Evolutionary conservation across 1,140 invertebrate genomes (phyloP).

Genomic region (Mizuhopecten yessoensis): DNA sequence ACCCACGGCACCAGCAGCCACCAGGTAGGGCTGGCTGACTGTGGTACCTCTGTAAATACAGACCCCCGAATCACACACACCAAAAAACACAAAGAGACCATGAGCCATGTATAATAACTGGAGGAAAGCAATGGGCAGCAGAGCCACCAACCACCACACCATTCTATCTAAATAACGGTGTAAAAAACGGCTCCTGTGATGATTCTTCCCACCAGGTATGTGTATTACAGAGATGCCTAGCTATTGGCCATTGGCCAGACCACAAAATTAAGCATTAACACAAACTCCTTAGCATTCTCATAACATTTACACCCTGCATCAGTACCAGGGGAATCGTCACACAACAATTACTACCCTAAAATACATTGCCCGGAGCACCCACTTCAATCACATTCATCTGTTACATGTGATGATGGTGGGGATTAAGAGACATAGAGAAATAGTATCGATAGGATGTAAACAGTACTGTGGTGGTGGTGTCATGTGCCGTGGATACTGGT

Average conservation of each 20-base stretch:
- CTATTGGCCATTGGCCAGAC: background rate
- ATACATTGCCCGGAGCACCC: background rate
- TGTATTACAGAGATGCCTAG: background rate
- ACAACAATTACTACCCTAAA: background rate
- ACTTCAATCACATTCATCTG: background rate
- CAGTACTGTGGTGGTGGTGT: background rate
- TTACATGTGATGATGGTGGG: background rate
- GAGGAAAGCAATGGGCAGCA: background rate
- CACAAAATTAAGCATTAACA: slow-evolving; percentile 31
- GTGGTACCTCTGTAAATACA: background rate
- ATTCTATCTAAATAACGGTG: slow-evolving; percentile 17
- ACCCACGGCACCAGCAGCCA: background rate
- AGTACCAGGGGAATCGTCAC: background rate
- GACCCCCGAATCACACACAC: slow-evolving; percentile 31
- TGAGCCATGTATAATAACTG: slow-evolving; percentile 3
- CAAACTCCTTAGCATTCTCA: slow-evolving; percentile 33
- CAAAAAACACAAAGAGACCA: background rate
- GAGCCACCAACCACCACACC: background rate
- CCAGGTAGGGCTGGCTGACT: background rate
- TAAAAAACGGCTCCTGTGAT: background rate
- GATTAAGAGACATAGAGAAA: background rate
- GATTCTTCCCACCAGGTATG: background rate
- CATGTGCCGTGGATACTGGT: background rate
- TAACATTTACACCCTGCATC: background rate
- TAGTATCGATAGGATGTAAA: too few relatives aligned